These are phyloP conservation scores for Campylorhamphus procurvoides DNA, from an alignment of 2,113 vertebrate species.

Conservation along the genomic window DNA sequence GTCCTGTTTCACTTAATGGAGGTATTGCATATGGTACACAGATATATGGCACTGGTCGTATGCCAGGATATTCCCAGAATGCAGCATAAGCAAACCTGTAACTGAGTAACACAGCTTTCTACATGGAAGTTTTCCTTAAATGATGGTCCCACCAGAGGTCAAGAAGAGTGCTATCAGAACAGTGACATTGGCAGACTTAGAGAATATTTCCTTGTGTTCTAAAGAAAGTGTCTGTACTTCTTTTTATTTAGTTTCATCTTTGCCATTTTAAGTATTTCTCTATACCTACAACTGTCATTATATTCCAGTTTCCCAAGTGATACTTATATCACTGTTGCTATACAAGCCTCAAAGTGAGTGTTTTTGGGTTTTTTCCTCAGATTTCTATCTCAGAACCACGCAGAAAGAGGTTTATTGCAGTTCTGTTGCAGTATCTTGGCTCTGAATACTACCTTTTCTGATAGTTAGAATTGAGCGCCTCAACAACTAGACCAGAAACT, in stretches of 20 bases:
- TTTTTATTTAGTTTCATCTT: background rate
- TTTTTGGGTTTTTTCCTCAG: background rate
- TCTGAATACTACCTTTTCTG: background rate
- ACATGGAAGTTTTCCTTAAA: background rate
- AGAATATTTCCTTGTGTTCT: background rate
- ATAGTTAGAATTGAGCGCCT: background rate
- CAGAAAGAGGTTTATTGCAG: background rate
- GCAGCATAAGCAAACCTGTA: background rate
- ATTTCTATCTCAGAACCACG: background rate
- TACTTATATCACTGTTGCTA: background rate
- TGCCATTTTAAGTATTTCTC: background rate
- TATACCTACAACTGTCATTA: background rate
- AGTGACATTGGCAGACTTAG: background rate
- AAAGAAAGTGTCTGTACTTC: background rate
- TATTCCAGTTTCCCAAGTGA: background rate
- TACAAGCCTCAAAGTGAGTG: background rate
- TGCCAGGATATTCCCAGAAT: background rate
- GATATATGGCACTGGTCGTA: background rate
- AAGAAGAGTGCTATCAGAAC: background rate
- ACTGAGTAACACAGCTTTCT: background rate
- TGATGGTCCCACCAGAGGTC: background rate
- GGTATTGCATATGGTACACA: background rate
- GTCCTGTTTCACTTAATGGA: background rate
- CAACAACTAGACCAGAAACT: background rate
- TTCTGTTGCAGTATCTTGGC: background rate